Percentiles rank a stretch among this genome's conserved stretches.
phyloP scores from a whole-genome alignment of 1,140 invertebrate genomes.

The Drosophila teissieri region DNA sequence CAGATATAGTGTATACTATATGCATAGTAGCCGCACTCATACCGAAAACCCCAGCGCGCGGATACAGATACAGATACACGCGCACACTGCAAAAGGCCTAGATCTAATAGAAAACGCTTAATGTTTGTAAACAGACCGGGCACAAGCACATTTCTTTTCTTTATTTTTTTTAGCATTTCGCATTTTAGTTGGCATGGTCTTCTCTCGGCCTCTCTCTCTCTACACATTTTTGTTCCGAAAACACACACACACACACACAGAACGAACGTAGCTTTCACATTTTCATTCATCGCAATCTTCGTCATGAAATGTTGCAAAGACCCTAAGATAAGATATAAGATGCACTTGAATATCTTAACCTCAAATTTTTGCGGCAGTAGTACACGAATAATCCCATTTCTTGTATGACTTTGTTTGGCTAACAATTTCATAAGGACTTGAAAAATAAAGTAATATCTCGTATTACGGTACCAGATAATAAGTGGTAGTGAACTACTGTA shows the following conservation, averaged over 20 bases:
- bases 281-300: constrained; percentile 55
- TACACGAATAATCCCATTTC: no score
- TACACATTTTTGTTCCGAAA: background rate
- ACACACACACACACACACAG: constrained; percentile 11
- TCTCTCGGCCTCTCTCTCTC: constrained; percentile 5
- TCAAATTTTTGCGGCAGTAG: background rate
- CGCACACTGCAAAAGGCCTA: constrained; percentile 17
- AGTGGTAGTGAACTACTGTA: background rate
- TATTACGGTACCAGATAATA: no score
- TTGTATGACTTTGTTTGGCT: no score
- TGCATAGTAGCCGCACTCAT: background rate
- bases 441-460: background rate
- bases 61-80: constrained; percentile 9
- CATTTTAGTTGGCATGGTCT: constrained; percentile 36
- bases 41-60: constrained; percentile 21
- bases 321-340: background rate
- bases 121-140: constrained; percentile 71
- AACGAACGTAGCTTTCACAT: constrained; percentile 63
- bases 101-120: constrained; percentile 51
- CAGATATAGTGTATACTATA: constrained; percentile 4
- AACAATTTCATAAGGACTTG: background rate
- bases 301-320: constrained; percentile 10
- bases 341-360: background rate
- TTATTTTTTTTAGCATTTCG: constrained; percentile 55
- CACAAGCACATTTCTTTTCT: constrained; percentile 28